Evolutionary conservation across 1,140 invertebrate genomes (phyloP).

Genomic region (Mycetomoellerius zeteki): DNA sequence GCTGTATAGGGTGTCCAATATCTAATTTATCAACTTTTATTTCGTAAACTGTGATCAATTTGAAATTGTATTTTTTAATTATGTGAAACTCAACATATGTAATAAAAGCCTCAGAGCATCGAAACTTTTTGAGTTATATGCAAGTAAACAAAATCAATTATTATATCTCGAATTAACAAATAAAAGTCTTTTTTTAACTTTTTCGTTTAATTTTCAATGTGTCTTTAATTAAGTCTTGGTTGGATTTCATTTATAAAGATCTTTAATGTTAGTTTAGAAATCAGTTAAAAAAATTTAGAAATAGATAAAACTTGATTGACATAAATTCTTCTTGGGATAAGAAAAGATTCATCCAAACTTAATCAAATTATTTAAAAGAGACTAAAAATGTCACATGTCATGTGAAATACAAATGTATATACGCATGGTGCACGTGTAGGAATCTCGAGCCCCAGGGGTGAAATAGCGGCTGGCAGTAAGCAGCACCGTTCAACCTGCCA

Average conservation of each 20-base stretch:
- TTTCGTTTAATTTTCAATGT: background rate
- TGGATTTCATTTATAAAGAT: background rate
- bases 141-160: background rate
- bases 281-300: background rate
- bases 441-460: constrained; percentile 49
- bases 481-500: constrained; percentile 21
- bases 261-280: constrained; percentile 4
- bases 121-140: background rate
- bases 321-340: background rate
- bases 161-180: background rate
- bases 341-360: background rate
- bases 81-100: background rate
- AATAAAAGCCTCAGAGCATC: background rate
- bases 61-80: background rate
- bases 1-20: background rate
- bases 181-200: background rate
- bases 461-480: constrained; percentile 49
- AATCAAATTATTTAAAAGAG: background rate
- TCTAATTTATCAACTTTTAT: constrained; percentile 17
- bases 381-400: background rate
- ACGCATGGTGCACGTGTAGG: constrained; percentile 3
- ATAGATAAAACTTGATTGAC: background rate
- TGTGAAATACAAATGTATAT: background rate
- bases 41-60: background rate
- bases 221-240: background rate